Base-by-base conservation (phyloP, 1,140 invertebrate genomes). In the Plodia interpunctella region DNA sequence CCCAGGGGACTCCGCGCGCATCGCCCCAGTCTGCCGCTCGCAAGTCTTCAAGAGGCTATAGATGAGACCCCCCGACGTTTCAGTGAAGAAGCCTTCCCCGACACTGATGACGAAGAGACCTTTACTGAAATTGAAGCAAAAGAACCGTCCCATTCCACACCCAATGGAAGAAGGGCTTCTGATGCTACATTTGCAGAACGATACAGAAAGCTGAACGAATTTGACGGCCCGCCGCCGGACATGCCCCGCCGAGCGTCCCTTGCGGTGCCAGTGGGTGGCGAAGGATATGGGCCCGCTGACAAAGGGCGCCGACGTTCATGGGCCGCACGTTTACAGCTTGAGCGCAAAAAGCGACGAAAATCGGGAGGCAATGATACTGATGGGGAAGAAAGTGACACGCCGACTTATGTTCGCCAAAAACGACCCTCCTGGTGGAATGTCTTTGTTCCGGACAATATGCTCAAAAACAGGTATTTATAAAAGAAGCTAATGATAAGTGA, bases 401-500 rank as follows among this genome's bases (percentile, higher is more conserved):
- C 51, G 19, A 68, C 76, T 13, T 91, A 92, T 70, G 83, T 91
- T 2, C 90, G 94, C 15, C 94, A 95, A 75, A 95, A 96, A 74
- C 90, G 95, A 60, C 92, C 93, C 9, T 96, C 95, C 11, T 96
- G 95, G 95, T 96, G 95, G 95, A 96, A 95, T 76, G 94, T 95
- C 25, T 95, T 96, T 70, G 94, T 95, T 6, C 93, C 94, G 57
- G 94, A 96, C 70, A 92, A 92, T 80, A 84, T 90, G 77, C 87
- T 92, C 58, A 92, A 93, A 72, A 90, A 91, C 85, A 93, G 93
- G 93, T 92, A 82, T 59, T 18, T 25, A 51, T 15, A n/a, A 44
- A 2, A 44, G 38, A 44, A 15, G 38, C 5, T 44, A n/a, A 15
- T 44, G n/a, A 1, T 17, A 15, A 17, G 5, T 17, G 38, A 44